phyloP scores from a whole-genome alignment of 1,140 invertebrate species.

The Papilio aristodemus region DNA sequence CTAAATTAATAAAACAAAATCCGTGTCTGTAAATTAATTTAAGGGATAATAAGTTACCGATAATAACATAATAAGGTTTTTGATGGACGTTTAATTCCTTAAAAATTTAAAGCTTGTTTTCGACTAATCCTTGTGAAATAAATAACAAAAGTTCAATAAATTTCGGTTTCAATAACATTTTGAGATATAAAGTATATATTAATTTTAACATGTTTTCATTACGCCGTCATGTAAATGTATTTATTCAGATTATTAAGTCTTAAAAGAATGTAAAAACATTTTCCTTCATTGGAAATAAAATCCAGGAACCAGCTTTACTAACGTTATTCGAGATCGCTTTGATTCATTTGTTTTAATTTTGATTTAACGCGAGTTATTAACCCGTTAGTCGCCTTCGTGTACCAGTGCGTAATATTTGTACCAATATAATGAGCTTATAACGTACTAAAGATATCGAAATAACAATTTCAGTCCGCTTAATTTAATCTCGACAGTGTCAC shows the following conservation, averaged over 20 bases:
- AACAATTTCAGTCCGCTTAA: constrained; percentile 61
- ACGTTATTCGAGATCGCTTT: background rate
- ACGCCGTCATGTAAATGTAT: background rate
- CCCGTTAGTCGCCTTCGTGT: background rate
- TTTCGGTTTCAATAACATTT: too few species aligned
- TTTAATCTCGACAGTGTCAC: constrained; percentile 58
- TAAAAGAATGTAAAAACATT: background rate
- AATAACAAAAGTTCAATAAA: background rate
- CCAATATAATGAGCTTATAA: constrained; percentile 27
- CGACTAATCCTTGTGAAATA: background rate
- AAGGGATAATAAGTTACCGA: background rate
- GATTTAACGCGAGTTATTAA: background rate
- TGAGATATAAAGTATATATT: too few species aligned
- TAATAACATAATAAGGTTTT: constrained; percentile 8
- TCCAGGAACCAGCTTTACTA: background rate
- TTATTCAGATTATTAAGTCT: background rate
- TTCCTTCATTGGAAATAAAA: background rate
- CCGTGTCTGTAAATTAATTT: background rate
- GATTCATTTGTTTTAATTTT: background rate
- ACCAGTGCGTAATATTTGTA: background rate
- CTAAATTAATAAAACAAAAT: background rate
- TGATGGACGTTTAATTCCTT: background rate
- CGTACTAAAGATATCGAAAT: constrained; percentile 52
- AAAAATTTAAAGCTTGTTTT: constrained; percentile 16
- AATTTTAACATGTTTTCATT: too few species aligned